Base-by-base conservation (phyloP, 2,113 vertebrate species). In the Seriola aureovittata region DNA sequence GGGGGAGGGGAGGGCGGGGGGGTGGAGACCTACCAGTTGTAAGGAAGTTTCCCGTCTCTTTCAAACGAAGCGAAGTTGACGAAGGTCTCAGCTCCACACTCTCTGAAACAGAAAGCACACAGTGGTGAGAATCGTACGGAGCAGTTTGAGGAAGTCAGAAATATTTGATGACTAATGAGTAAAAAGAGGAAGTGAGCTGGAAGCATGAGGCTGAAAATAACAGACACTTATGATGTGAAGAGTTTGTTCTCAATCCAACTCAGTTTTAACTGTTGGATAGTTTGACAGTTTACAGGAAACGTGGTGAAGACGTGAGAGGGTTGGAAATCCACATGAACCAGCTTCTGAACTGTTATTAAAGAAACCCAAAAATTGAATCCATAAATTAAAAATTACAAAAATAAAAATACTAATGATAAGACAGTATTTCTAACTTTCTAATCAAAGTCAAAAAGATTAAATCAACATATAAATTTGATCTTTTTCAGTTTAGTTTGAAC, bases 11-110 rank as follows among this genome's bases (percentile, higher is more conserved):
- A 29, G 29, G 29, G 29, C 29, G 2, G 29, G 29, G 29, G 50
- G 72, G 36, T 29, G 60, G 29, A 67, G n/a, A 2, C 97, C 89
- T 95, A 99, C 98, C 98, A 99, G 68, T 98, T 99, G 85, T 99
- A 99, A 0, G 98, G 98, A 34, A 99, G 97, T 58, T 99, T 99
- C 16, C 97, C 97, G 60, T 99, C 98, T 77, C 97, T 93, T 78
- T 99, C 98, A 63, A 99, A 96, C 0, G 98, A 97, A 0, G 98
- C 97, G 29, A 99, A 99, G 77, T 99, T 99, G 75, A 99, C 97
- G 46, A 99, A 99, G 0, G 97, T 99, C 85, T 98, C 98, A 0
- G 97, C 97, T 5, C 97, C 97, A 0, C 98, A 98, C 8, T 98
- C 97, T 89, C 98, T 99, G 94, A 66, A 93, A 80, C 5, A 81